Evolutionary conservation across 2,888 invertebrate genomes (phyloP), one percentile per base, ranked within the genome.

Genomic region (Chelonus formosanus): DNA sequence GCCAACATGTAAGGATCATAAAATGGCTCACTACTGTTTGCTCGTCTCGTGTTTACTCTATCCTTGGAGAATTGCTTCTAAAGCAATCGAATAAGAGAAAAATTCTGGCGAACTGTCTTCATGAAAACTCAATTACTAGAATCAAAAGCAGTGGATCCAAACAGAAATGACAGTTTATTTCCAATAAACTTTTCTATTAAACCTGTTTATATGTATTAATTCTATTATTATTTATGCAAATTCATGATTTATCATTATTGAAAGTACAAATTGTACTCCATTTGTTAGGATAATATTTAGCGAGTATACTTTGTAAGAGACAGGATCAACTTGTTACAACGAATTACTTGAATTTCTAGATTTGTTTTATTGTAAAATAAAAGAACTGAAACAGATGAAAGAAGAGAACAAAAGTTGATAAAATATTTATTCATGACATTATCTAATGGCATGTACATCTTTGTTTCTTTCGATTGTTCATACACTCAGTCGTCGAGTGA

Each of bases 91-190:
- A 67, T 63, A 47, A 53, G 44, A 63, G 53, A 55, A 59, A 55
- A 47, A 43, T 20, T 44, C 8, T 43, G 31, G 54, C 32, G 60
- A 35, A 50, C 43, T 43, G 61, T 59, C 61, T 70, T 62, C 67
- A 68, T 70, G 70, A 70, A 70, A 70, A 70, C 70, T 68, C 70
- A 65, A 70, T 70, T 68, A 70, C 66, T 66, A 63, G 52, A 57
- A 53, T n/a, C 53, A 34, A 44, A 58, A 45, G 36, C 6, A 40
- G 5, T 40, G 40, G 40, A 40, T 40, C 4, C 40, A 5, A 40
- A 20, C 20, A 20, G 20, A 20, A 20, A 20, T 20, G 20, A 20
- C 20, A 20, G 20, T 20, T 20, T 40, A 5, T 40, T 40, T 40
- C 40, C 40, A 40, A 40, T 40, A 40, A 40, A 40, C 40, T 40